Base-by-base conservation (phyloP, 1,140 invertebrate species). In the Drosophila biarmipes region DNA sequence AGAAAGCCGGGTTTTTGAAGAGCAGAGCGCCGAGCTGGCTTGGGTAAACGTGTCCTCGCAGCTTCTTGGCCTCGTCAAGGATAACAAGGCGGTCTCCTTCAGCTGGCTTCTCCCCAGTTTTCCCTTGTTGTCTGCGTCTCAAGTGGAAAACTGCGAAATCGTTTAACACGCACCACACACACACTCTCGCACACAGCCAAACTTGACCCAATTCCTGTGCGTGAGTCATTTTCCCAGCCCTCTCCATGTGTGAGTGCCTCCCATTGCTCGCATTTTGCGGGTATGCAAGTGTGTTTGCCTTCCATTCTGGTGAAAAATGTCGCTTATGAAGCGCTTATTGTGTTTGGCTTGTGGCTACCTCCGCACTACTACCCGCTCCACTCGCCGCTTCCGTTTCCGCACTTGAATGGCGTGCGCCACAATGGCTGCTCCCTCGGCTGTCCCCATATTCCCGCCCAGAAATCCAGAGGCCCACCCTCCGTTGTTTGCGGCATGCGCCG, bases 261-360 rank as follows among this genome's bases (percentile, higher is more conserved):
- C 43, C 24, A 46, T 21, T 24, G 21, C 12, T 27, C 45, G 14
- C 11, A 46, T 48, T 48, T 6, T 58, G 69, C 46, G 45, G 77
- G 34, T 37, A n/a, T 37, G 34, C 10, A 35, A 15, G 46, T 73
- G 34, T 73, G 71, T 73, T 73, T 53, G 71, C 51, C 38, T 73
- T 73, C 43, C 69, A 62, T 84, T 90, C 74, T 75, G 42, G 62
- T 89, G 84, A 77, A 89, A 89, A 89, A 89, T 89, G 84, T 86
- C 84, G 84, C 80, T 90, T 89, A 89, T 89, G 84, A 89, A 84
- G 76, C 84, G 84, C 80, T 89, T 89, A 89, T 89, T 89, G 84
- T 89, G 84, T 89, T 89, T 89, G 84, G 75, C 75, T 89, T 87
- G 82, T 67, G 78, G 81, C 79, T 61, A 52, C 75, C 74, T 48